These are phyloP conservation scores for Carassius gibelio DNA, from an alignment of 2,113 vertebrate species.

Conservation along the genomic window DNA sequence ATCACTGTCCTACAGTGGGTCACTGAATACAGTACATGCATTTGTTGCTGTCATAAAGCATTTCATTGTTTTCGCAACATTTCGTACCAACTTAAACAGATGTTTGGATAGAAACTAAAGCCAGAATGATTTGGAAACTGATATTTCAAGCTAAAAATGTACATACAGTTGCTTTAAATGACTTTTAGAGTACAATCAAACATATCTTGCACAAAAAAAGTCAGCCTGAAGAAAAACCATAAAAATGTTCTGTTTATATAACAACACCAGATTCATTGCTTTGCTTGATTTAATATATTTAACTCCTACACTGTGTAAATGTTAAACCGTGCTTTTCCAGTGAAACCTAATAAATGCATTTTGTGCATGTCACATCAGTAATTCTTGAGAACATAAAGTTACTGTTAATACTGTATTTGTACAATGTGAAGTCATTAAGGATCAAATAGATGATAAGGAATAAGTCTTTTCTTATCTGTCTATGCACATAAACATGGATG, in stretches of 20 bases:
- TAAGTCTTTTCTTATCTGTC: conserved; percentile 1
- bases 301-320: neutral
- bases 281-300: neutral
- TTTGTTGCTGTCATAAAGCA: too few species aligned
- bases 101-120: too few species aligned
- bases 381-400: neutral
- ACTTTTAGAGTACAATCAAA: neutral
- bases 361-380: neutral
- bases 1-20: too few species aligned
- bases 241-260: neutral
- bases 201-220: neutral
- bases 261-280: neutral
- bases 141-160: too few species aligned
- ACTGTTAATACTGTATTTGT: neutral
- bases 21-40: too few species aligned
- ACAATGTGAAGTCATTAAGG: neutral
- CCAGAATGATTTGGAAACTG: too few species aligned
- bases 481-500: neutral
- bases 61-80: too few species aligned
- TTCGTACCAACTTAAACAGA: too few species aligned
- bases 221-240: neutral
- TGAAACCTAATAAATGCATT: neutral
- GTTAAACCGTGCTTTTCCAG: neutral
- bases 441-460: neutral
- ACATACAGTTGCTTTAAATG: neutral